Evolutionary conservation across 2,888 invertebrate species (phyloP), one percentile per base, ranked within the genome.

Genomic region (Cephus rjabovi): DNA sequence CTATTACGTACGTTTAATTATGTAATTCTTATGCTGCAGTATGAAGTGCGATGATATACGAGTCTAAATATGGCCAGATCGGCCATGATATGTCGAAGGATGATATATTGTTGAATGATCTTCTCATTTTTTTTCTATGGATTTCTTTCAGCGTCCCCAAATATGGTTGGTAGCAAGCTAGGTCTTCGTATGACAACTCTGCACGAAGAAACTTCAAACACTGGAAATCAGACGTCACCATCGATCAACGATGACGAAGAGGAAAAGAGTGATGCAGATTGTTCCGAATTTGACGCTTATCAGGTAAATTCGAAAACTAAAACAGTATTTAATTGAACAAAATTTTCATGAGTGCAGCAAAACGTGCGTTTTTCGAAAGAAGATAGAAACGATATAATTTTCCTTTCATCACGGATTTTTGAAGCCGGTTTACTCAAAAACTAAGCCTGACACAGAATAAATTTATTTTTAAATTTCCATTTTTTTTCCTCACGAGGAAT

Each of bases 141-240:
- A 56, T 56, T 56, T 56, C 9, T 91, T 93, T 82, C 92, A 95
- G 97, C 96, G 86, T 97, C 97, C 70, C 97, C 97, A 73, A 98
- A 97, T 83, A 93, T 93, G 77, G 89, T 90, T 77, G 95, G 96
- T 86, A 94, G 95, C 82, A 98, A 98, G 92, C 92, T 97, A 86
- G 96, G 97, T 74, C 93, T 97, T 87, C 95, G 98, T 74, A 97
- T 98, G 97, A 97, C 97, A 75, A 98, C 98, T 0, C 92, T 98
- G 73, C 96, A 98, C 89, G 98, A 98, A 91, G 98, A 98, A 92
- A 90, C 90, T 37, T 89, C 88, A 56, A 90, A 90, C 80, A 81
- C 84, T 12, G 87, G 88, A 0, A 90, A 90, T 80, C 89, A 89
- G 73, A 74, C 88, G 69, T 85, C 89, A 23, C 89, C 91, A 34